A percentile compares a stretch with the other conserved stretches of the same genome.
phyloP scores from a whole-genome alignment of 2,888 invertebrate species.

The Lochmaea capreae region DNA sequence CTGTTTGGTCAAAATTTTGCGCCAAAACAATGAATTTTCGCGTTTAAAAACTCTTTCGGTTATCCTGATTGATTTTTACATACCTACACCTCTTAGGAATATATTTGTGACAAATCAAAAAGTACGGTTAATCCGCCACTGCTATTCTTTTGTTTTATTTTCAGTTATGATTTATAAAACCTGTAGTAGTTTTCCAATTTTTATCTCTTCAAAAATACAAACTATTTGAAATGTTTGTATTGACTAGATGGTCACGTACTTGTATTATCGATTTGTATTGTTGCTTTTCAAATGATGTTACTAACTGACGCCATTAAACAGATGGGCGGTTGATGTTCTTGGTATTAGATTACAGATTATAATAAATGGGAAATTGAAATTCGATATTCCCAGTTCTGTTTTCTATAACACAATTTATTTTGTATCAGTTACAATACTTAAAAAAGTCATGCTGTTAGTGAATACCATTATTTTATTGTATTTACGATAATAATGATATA shows the following conservation, averaged over 20 bases:
- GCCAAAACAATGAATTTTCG: no score
- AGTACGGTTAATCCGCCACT: no score
- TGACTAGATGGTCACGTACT: not conserved
- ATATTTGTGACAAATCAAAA: no score
- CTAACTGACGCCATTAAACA: not conserved
- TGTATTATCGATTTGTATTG: conserved; percentile 15
- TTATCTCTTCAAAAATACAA: no score
- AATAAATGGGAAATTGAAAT: conserved; percentile 13
- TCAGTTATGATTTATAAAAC: no score
- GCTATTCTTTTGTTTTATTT: no score
- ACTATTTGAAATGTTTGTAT: not conserved
- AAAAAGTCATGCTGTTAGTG: not conserved
- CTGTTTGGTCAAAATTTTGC: no score
- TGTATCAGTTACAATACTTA: not conserved
- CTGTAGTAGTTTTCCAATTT: no score
- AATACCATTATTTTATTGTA: not conserved
- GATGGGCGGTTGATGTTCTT: conserved; percentile 11
- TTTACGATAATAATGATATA: not conserved
- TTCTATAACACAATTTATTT: conserved; percentile 1
- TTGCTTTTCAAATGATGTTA: conserved; percentile 8
- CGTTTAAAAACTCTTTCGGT: no score
- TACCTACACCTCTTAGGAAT: no score
- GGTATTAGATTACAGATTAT: conserved; percentile 6
- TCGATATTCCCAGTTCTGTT: conserved; percentile 8
- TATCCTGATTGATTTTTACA: no score